Evolutionary conservation across 2,888 invertebrate species (phyloP).

Genomic region (Erebia aethiops): DNA sequence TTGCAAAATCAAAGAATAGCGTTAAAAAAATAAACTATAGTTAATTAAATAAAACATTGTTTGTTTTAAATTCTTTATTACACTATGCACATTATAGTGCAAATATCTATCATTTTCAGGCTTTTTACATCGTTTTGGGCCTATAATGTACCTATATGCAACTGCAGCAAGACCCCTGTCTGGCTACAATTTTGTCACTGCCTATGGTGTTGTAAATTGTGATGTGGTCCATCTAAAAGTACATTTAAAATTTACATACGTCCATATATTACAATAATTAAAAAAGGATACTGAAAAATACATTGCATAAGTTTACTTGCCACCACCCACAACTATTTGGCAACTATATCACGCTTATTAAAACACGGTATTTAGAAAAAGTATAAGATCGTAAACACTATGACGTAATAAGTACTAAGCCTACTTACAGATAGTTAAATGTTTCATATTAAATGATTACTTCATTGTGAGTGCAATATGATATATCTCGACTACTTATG

Average conservation of each 20-base stretch:
- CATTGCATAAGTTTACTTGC: neutral
- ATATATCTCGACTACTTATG: neutral
- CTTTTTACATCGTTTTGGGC: too few relatives aligned
- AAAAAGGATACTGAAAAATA: neutral
- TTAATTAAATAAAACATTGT: too few relatives aligned
- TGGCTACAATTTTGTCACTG: too few relatives aligned
- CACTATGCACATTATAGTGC: too few relatives aligned
- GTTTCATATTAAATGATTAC: constrained; percentile 23
- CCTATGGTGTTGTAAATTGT: neutral
- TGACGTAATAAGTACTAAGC: constrained; percentile 23
- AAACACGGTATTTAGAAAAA: constrained; percentile 20
- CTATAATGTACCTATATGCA: too few relatives aligned
- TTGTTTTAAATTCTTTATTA: too few relatives aligned
- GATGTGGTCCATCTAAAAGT: too few relatives aligned
- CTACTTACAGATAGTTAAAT: constrained; percentile 21
- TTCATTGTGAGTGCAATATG: constrained; percentile 21
- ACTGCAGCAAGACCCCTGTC: too few relatives aligned
- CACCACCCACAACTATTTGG: constrained; percentile 11
- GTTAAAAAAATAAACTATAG: too few relatives aligned
- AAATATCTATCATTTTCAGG: too few relatives aligned
- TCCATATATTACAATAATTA: constrained; percentile 4
- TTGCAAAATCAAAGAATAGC: too few relatives aligned
- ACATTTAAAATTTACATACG: too few relatives aligned
- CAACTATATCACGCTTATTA: constrained; percentile 17
- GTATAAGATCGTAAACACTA: constrained; percentile 29